Evolutionary conservation across 1,140 invertebrate species (phyloP).

Genomic region (Bombus turneri): DNA sequence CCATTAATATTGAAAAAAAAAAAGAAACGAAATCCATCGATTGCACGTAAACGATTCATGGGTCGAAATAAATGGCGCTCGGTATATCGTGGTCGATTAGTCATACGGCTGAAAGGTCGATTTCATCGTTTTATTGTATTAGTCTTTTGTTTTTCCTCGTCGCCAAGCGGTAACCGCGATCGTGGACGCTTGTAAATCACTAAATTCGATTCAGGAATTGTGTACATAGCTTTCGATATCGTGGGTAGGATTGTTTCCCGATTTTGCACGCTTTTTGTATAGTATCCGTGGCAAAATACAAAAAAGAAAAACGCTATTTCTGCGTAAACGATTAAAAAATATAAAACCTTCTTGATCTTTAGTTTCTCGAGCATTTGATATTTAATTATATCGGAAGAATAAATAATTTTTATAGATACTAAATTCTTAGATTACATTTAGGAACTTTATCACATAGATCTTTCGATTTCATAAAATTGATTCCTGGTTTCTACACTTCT

Average conservation of each 20-base stretch:
- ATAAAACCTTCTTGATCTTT: no score
- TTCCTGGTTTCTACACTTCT: neutral
- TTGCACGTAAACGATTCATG: conserved; percentile 18
- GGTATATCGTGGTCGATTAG: conserved; percentile 7
- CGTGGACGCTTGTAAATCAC: conserved; percentile 10
- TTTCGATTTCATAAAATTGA: no score
- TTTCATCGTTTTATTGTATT: conserved; percentile 24
- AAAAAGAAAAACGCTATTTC: neutral
- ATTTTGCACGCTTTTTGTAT: neutral
- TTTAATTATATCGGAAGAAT: no score
- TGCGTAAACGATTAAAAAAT: no score
- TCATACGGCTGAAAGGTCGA: conserved; percentile 20
- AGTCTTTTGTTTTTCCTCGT: conserved; percentile 25
- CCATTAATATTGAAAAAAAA: no score
- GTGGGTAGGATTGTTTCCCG: neutral
- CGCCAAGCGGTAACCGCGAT: neutral
- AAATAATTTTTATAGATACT: no score
- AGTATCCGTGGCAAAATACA: neutral
- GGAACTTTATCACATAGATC: neutral
- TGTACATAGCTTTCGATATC: neutral
- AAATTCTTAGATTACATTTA: neutral
- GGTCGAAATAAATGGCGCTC: conserved; percentile 18
- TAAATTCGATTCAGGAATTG: neutral
- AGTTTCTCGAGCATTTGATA: no score
- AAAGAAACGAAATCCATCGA: neutral